Evolutionary conservation across 1,140 invertebrate species (phyloP).

Genomic region (Formica selysi): DNA sequence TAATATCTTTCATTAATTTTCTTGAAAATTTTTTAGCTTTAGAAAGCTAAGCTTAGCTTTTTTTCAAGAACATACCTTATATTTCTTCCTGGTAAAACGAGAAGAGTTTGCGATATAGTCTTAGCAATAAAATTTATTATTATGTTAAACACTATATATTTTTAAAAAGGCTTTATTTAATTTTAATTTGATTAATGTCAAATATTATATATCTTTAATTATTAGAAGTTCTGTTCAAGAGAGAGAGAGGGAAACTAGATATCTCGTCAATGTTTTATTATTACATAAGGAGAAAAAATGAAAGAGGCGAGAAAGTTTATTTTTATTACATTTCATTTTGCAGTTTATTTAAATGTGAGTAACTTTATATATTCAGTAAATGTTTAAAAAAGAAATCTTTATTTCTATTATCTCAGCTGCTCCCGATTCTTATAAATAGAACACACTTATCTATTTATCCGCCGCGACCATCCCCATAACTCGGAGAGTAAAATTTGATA

Average conservation of each 20-base stretch:
- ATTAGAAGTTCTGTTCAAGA: neutral
- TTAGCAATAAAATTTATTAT: neutral
- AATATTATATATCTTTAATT: neutral
- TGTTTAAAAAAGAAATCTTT: neutral
- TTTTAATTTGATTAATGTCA: neutral
- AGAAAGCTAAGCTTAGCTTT: neutral
- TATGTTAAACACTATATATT: neutral
- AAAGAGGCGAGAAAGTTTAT: neutral
- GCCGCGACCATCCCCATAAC: constrained; percentile 11
- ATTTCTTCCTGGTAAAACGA: neutral
- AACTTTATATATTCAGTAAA: neutral
- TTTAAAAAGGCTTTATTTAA: neutral
- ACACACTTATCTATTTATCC: neutral
- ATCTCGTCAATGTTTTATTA: neutral
- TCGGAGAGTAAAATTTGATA: constrained; percentile 53
- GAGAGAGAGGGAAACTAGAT: too few relatives aligned
- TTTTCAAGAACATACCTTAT: neutral
- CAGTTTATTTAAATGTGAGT: neutral
- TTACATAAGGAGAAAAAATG: neutral
- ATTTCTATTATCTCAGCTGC: neutral
- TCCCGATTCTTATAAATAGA: constrained; percentile 19
- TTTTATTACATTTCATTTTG: neutral
- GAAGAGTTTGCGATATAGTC: neutral
- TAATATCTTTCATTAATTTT: neutral
- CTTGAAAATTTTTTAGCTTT: neutral